Percentiles rank a stretch among this genome's conserved stretches.
phyloP scores from a whole-genome alignment of 1,140 invertebrate species.

The Microplitis demolitor region DNA sequence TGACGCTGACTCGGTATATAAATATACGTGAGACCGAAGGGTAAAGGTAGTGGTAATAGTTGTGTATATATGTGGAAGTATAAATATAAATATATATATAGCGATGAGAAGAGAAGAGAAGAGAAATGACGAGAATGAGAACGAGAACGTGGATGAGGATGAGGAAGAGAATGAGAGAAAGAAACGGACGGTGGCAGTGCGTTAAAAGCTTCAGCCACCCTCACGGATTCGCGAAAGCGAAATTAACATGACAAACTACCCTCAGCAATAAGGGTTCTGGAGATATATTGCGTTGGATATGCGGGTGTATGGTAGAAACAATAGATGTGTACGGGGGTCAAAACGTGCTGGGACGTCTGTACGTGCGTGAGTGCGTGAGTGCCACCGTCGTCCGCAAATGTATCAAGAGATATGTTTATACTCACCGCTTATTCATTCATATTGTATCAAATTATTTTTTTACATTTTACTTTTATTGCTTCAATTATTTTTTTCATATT shows the following conservation, averaged over 20 bases:
- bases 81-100: not conserved
- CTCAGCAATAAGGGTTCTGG: slow-evolving; percentile 60
- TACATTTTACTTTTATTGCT: too few relatives aligned
- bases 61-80: not conserved
- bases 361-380: not conserved
- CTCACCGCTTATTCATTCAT: too few relatives aligned
- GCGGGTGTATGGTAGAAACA: slow-evolving; percentile 60
- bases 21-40: not conserved
- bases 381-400: slow-evolving; percentile 36
- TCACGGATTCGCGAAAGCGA: slow-evolving; percentile 53
- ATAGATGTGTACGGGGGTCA: slow-evolving; percentile 45
- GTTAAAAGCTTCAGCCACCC: slow-evolving; percentile 59
- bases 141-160: not conserved
- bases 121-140: not conserved
- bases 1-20: slow-evolving; percentile 7
- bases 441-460: too few relatives aligned
- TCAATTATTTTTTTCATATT: too few relatives aligned
- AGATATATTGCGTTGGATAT: slow-evolving; percentile 60
- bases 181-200: slow-evolving; percentile 56
- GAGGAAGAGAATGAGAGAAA: slow-evolving; percentile 33
- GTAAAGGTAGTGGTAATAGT: not conserved
- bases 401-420: slow-evolving; percentile 34
- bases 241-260: slow-evolving; percentile 65
- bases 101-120: not conserved
- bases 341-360: not conserved